Conservation (phyloP, 2,888 invertebrate genomes). For the Rhagonycha lutea region DNA sequence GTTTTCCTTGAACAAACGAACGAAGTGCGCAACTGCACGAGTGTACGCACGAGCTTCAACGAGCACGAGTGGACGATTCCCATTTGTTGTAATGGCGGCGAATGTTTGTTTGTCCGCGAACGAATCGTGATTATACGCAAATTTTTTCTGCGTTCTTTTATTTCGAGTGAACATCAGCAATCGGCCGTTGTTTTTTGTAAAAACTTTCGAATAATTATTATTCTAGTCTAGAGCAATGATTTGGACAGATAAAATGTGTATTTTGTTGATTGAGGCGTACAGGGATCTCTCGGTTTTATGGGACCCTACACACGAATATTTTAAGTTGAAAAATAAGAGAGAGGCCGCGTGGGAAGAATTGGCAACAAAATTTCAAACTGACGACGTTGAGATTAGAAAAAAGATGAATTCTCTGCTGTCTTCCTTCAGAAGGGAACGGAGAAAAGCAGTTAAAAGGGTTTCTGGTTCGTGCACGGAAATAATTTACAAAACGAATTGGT, state of each 20-base stretch:
- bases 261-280: constrained; percentile 14
- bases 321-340: neutral
- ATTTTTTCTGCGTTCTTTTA: neutral
- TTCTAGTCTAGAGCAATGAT: neutral
- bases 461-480: neutral
- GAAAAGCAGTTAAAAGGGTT: neutral
- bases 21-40: neutral
- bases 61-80: neutral
- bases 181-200: neutral
- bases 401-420: constrained; percentile 31
- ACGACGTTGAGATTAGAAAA: constrained; percentile 8
- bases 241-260: neutral
- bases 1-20: neutral
- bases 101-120: neutral
- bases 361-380: constrained; percentile 5
- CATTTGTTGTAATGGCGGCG: neutral
- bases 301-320: constrained; percentile 7
- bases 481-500: neutral
- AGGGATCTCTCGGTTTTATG: constrained; percentile 7
- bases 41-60: neutral
- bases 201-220: neutral
- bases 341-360: constrained; percentile 13
- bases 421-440: constrained; percentile 27
- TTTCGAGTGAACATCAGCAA: neutral
- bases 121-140: neutral